Base-by-base conservation (phyloP, 2,888 invertebrate genomes). In the Cheilosia urbana region DNA sequence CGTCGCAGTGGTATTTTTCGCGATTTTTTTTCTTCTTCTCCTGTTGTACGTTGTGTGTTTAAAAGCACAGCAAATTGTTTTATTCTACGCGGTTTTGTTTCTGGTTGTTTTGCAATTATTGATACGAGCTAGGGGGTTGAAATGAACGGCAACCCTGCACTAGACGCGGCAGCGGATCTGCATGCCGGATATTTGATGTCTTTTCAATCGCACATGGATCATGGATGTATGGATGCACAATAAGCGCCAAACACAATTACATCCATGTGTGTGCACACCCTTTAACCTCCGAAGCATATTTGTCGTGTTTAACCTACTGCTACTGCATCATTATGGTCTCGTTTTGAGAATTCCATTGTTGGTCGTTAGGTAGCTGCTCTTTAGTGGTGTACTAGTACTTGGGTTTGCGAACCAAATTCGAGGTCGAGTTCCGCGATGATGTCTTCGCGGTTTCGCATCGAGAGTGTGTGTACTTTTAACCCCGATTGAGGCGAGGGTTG, bases 61-160 rank as follows among this genome's bases (percentile, higher is more conserved):
- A 85, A 85, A 85, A 85, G 85, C 85, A 85, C 85, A 85, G 81
- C 85, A 85, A 85, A 85, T 85, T 85, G 85, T 85, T 85, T 85
- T 85, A 85, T 85, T 81, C 85, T 55, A 47, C 80, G 85, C 72
- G 85, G 85, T 85, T 85, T 85, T 85, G 85, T 85, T 85, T 85
- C 81, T 81, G 81, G 85, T 85, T 85, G 85, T 85, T 85, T 85
- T 85, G 85, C 81, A 85, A 85, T 85, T 85, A 85, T 85, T 85
- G 85, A 85, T 85, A 76, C 30, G 30, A 58, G 85, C 76, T 69
- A 83, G 81, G 82, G 85, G 85, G 85, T 81, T 81, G 81, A 85
- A 81, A 63, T 81, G 69, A 60, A 60, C 80, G 84, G 80, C 84
- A 84, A 84, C 80, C 80, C 76, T 49, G 76, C 37, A 71, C 58